Percentiles rank a stretch among this genome's conserved stretches.
Conservation (phyloP, 2,888 invertebrate genomes). For the Gisinianus flammeolus region DNA sequence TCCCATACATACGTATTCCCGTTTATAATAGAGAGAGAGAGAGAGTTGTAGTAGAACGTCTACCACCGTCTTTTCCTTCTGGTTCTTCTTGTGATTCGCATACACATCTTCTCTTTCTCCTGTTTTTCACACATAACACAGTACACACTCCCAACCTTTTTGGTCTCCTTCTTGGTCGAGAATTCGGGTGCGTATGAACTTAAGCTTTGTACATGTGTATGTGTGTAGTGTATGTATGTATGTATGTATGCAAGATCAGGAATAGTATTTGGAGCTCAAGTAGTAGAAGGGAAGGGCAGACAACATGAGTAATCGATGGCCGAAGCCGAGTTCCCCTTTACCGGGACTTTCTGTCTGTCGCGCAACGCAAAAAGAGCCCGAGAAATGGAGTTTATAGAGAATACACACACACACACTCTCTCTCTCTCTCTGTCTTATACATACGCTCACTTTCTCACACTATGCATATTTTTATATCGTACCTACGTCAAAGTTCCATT, state of each 20-base stretch:
- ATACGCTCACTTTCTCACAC: background rate
- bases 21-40: background rate
- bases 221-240: background rate
- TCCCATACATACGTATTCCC: slow-evolving; percentile 8
- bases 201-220: background rate
- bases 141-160: background rate
- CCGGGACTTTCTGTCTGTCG: too few relatives aligned
- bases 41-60: background rate
- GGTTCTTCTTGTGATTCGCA: background rate
- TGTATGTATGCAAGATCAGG: background rate
- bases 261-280: background rate
- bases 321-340: background rate
- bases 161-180: background rate
- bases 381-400: background rate
- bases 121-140: background rate
- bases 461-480: background rate
- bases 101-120: background rate
- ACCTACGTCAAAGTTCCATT: background rate
- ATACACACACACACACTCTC: background rate
- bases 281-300: slow-evolving; percentile 23
- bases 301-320: slow-evolving; percentile 35
- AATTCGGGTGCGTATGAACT: background rate
- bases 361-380: slow-evolving; percentile 6
- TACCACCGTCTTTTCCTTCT: background rate
- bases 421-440: background rate